A percentile compares a stretch with the other conserved stretches of the same genome.
phyloP scores from a whole-genome alignment of 2,113 vertebrate genomes.

The Psilopogon haemacephalus region DNA sequence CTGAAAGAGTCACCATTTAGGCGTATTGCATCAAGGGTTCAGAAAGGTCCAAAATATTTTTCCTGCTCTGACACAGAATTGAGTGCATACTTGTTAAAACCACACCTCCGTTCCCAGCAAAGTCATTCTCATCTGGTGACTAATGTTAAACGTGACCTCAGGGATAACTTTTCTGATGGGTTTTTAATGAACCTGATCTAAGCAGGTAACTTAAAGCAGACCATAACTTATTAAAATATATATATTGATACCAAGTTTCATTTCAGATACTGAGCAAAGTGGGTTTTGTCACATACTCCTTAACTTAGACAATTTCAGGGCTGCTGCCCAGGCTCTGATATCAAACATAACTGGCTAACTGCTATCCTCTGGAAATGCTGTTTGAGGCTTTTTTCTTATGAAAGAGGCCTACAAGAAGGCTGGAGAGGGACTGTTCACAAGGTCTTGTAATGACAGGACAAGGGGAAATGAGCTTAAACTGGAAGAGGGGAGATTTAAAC shows the following conservation, averaged over 20 bases:
- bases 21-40: neutral
- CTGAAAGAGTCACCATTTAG: neutral
- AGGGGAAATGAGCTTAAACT: no score
- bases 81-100: neutral
- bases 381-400: constrained; percentile 46
- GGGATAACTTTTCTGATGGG: neutral
- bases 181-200: neutral
- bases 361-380: constrained; percentile 48
- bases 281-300: constrained; percentile 29
- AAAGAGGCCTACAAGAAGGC: no score
- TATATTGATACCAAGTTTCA: neutral
- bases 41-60: neutral
- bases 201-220: neutral
- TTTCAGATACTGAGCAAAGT: neutral
- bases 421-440: no score
- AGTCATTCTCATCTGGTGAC: neutral
- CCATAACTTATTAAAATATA: neutral
- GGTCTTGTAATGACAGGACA: no score
- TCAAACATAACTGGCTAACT: constrained; percentile 12
- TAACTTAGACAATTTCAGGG: constrained; percentile 12
- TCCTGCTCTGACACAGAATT: rapidly evolving
- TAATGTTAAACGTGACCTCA: neutral
- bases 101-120: neutral
- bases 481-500: no score
- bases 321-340: constrained; percentile 38